phyloP scores from a whole-genome alignment of 2,113 vertebrate genomes.

The Seriola aureovittata region DNA sequence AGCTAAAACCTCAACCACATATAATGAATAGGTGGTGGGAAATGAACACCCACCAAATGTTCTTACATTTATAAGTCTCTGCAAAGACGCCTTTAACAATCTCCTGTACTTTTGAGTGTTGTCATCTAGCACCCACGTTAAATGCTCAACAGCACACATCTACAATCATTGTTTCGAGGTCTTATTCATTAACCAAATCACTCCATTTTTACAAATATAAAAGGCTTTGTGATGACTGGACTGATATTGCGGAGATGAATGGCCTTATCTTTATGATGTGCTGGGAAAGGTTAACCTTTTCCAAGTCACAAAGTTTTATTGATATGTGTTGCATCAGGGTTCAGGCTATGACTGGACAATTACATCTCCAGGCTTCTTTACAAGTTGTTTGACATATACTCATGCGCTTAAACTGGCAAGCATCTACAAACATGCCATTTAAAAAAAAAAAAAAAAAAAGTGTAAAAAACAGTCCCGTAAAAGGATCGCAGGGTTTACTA shows the following conservation, averaged over 20 bases:
- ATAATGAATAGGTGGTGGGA: not conserved
- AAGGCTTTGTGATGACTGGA: not conserved
- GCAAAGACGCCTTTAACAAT: not conserved
- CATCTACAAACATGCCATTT: not conserved
- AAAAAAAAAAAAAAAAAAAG: not conserved
- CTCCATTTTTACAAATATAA: not conserved
- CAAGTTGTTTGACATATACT: not conserved
- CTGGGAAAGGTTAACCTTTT: not conserved
- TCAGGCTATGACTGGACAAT: not conserved
- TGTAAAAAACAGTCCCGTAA: not conserved
- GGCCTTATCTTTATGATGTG: constrained; percentile 27
- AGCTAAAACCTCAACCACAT: not conserved
- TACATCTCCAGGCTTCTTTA: constrained; percentile 21
- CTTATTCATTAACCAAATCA: not conserved
- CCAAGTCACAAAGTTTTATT: constrained; percentile 16
- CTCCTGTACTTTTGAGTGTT: not conserved
- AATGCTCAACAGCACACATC: not conserved
- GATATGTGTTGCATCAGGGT: not conserved
- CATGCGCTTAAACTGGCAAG: not conserved
- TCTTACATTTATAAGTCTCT: not conserved
- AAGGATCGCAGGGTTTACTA: not conserved
- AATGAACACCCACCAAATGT: not conserved
- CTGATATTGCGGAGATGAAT: not conserved
- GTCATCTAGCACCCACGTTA: too few species aligned
- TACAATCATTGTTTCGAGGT: not conserved